Evolutionary conservation across 2,113 vertebrate genomes (phyloP).

Genomic region (Chroicocephalus ridibundus): DNA sequence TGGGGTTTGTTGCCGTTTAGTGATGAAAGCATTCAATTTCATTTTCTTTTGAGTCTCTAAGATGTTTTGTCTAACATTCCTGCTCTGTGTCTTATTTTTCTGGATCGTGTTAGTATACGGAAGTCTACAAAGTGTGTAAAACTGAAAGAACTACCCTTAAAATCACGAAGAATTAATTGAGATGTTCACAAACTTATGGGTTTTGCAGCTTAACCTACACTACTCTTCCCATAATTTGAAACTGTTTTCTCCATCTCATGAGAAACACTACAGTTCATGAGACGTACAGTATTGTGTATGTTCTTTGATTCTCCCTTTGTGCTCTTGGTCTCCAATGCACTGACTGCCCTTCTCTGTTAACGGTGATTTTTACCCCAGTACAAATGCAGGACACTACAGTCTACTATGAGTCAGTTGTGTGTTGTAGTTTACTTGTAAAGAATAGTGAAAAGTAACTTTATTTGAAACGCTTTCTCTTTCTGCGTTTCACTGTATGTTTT

Average conservation of each 20-base stretch:
- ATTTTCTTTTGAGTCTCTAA: background rate
- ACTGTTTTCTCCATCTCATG: background rate
- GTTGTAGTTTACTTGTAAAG: background rate
- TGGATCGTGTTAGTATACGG: background rate
- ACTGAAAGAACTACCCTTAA: background rate
- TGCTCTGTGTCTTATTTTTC: background rate
- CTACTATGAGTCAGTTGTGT: background rate
- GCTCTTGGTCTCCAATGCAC: background rate
- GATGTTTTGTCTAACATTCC: background rate
- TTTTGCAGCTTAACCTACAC: background rate
- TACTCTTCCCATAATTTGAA: background rate
- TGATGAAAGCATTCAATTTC: background rate
- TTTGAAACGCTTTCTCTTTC: background rate
- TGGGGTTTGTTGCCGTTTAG: background rate
- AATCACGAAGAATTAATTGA: background rate
- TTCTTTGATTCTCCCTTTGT: background rate
- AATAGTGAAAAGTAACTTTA: background rate
- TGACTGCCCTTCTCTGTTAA: background rate
- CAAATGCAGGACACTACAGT: background rate
- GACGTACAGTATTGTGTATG: rapidly evolving
- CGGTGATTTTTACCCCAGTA: background rate
- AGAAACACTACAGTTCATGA: background rate
- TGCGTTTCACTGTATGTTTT: background rate
- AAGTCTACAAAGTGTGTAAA: background rate
- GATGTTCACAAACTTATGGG: background rate